These are phyloP conservation scores for Pachliopta kotzebuea DNA, from an alignment of 2,888 invertebrate genomes.

Conservation along the genomic window DNA sequence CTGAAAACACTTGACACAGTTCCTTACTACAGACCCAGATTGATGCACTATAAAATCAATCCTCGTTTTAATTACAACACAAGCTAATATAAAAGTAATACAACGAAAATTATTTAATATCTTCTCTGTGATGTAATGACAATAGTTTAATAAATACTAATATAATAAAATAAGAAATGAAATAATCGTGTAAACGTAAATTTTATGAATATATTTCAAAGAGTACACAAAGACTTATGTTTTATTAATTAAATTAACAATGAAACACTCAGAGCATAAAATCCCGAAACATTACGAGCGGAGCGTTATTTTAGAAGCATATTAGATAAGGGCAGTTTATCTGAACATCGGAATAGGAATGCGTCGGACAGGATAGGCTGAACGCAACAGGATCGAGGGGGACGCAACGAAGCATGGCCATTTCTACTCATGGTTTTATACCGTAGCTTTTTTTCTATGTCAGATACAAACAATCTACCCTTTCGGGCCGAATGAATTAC, in stretches of 20 bases:
- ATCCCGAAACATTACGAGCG: constrained; percentile 73
- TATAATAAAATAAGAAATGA: neutral
- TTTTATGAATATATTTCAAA: constrained; percentile 5
- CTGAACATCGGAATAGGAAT: constrained; percentile 74
- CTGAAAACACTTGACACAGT: constrained; percentile 40
- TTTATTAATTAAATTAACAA: constrained; percentile 55
- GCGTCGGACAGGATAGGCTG: constrained; percentile 52
- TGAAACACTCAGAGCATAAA: constrained; percentile 40
- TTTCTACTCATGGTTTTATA: constrained; percentile 65
- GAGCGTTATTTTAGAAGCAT: constrained; percentile 57
- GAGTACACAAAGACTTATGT: constrained; percentile 49
- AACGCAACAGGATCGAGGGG: constrained; percentile 54
- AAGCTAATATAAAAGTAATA: neutral
- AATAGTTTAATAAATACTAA: neutral
- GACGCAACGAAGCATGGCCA: constrained; percentile 65
- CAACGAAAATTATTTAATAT: neutral
- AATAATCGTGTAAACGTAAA: neutral
- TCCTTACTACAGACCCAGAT: constrained; percentile 34
- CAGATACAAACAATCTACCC: constrained; percentile 72
- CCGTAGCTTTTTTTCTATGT: constrained; percentile 65
- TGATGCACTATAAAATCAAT: constrained; percentile 3
- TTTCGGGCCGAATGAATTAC: constrained; percentile 76
- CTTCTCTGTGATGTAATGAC: neutral
- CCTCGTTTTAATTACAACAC: neutral
- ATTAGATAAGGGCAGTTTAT: constrained; percentile 67